Evolutionary conservation across 2,797 vertebrate genomes (phyloP), one percentile per base, ranked within the genome.

Genomic region (Sebastes ruberrimus): DNA sequence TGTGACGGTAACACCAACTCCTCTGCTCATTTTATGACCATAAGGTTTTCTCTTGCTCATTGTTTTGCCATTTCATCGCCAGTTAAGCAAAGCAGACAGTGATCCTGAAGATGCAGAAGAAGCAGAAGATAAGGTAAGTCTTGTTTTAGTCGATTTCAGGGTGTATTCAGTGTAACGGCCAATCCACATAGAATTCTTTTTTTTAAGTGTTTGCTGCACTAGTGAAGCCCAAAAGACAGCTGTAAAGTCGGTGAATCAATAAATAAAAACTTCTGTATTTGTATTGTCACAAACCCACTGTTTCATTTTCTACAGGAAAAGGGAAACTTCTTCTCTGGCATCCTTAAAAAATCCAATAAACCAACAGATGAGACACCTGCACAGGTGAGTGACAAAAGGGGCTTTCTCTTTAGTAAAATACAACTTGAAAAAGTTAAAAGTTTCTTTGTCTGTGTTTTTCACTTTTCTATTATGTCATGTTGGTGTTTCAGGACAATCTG

Each of bases 261-360:
- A 7, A 33, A 62, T 62, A 66, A 49, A 65, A 66, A 46, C 33
- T 28, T 23, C 2, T 27, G 6, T 38, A 14, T 65, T 49, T 52
- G 7, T 22, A 20, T 30, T 2, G n/a, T 60, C 10, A 52, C 22
- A 32, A n/a, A 35, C 23, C 1, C 10, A 33, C 2, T n/a, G 20
- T 68, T 22, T 4, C 7, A n/a, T 32, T 56, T 65, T n/a, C 32
- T 68, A 0, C 63, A 93, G 91, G 89, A 87, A 61, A 92, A 70
- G 6, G 83, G 85, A 55, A n/a, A 49, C 7, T 71, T 92, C 49
- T 75, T 91, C 64, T 85, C 75, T 13, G 74, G 82, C n/a, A 72
- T 92, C 38, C 74, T 80, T n/a, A 90, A 81, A 66, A 93, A 90
- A 66, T 18, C 82, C 1, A 52, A 20, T 52, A 92, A 83, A 87